Evolutionary conservation across 2,888 invertebrate species (phyloP).

Genomic region (Neoaliturus tenellus): DNA sequence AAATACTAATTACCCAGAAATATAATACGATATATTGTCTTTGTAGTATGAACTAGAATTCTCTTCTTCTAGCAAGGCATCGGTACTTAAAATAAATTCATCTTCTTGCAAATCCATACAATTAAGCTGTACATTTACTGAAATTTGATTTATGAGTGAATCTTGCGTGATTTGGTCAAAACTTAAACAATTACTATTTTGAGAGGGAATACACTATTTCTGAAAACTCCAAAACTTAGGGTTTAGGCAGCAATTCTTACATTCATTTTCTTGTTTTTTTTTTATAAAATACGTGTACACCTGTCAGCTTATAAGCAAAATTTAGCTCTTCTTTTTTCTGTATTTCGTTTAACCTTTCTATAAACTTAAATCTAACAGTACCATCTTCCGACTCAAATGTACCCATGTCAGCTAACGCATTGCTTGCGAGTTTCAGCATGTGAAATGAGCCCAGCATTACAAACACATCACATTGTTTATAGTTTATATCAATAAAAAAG

Average conservation of each 20-base stretch:
- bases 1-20: background rate
- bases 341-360: background rate
- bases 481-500: background rate
- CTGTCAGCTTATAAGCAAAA: no score
- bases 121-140: background rate
- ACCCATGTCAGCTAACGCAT: no score
- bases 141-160: background rate
- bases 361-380: background rate
- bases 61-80: background rate
- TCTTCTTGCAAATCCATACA: background rate
- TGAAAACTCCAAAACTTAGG: background rate
- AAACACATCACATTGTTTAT: background rate
- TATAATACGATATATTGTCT: background rate
- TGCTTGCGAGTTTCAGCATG: background rate
- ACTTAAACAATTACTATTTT: background rate
- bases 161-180: background rate
- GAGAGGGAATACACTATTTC: background rate
- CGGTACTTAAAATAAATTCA: background rate
- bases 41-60: background rate
- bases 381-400: background rate
- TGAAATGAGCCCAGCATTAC: background rate
- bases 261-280: background rate
- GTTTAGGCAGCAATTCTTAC: background rate
- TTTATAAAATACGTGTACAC: background rate
- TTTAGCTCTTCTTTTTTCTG: background rate